These are phyloP conservation scores for Sceliomorpha sp. DNA, from an alignment of 2,888 invertebrate genomes.

Conservation along the genomic window DNA sequence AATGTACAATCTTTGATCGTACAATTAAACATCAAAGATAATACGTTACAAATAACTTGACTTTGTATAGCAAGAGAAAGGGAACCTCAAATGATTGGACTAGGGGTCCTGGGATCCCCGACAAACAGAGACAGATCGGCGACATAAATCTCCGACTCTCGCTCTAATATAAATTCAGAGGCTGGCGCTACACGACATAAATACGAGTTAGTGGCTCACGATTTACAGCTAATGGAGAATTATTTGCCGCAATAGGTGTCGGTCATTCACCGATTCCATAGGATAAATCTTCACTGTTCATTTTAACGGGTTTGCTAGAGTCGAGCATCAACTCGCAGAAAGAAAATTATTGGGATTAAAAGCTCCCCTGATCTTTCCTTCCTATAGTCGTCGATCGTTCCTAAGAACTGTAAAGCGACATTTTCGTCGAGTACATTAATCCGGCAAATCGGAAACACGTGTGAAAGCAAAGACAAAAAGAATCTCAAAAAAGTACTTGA, in stretches of 20 bases:
- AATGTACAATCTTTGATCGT: no score
- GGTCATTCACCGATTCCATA: slow-evolving; percentile 25
- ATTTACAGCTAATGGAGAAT: slow-evolving; percentile 79
- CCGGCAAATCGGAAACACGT: no score
- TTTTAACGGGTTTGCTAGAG: slow-evolving; percentile 33
- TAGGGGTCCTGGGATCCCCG: slow-evolving; percentile 46
- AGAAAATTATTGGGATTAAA: slow-evolving; percentile 34
- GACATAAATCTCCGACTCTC: slow-evolving; percentile 75
- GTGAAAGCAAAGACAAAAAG: no score
- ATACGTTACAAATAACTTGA: slow-evolving; percentile 40
- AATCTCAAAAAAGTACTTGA: no score
- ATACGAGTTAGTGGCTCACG: slow-evolving; percentile 76
- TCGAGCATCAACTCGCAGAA: slow-evolving; percentile 25
- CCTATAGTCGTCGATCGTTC: no score
- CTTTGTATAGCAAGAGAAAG: slow-evolving; percentile 20
- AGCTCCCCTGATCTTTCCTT: slow-evolving; percentile 9
- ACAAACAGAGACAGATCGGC: slow-evolving; percentile 79
- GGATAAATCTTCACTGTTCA: slow-evolving; percentile 43
- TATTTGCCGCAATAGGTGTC: slow-evolving; percentile 72
- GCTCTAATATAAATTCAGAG: slow-evolving; percentile 74
- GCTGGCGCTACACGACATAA: slow-evolving; percentile 71
- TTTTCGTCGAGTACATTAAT: no score
- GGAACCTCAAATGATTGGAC: slow-evolving; percentile 54
- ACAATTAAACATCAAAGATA: slow-evolving; percentile 33
- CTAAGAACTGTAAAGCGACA: no score